Conservation (phyloP, 2,797 vertebrate genomes). For the Heterohyrax brucei region DNA sequence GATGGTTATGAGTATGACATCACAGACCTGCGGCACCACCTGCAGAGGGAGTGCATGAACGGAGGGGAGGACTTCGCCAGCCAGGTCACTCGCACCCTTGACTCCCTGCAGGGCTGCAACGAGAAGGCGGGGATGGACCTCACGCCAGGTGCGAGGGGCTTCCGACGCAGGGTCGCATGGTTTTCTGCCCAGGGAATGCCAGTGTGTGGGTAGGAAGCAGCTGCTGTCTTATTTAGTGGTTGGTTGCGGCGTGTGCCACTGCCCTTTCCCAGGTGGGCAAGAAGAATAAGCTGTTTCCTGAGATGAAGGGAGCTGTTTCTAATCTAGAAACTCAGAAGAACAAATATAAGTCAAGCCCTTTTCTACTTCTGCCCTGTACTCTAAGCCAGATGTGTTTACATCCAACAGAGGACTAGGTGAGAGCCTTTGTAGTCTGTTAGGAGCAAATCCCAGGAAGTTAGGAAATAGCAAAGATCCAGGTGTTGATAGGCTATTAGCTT, state of each 20-base stretch:
- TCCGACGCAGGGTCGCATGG: background rate
- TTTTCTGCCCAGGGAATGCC: background rate
- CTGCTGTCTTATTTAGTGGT: no score
- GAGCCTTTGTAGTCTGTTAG: background rate
- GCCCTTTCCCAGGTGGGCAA: background rate
- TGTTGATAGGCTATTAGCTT: background rate
- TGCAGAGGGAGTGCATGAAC: slow-evolving; percentile 99
- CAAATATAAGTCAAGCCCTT: background rate
- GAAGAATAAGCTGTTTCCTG: background rate
- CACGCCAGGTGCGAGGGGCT: slow-evolving; percentile 93
- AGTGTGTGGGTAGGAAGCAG: background rate
- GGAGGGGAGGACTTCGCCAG: slow-evolving; percentile 98
- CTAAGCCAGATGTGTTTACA: background rate
- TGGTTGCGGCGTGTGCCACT: background rate
- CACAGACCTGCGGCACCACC: slow-evolving; percentile 97
- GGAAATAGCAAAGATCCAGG: background rate
- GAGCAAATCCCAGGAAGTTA: background rate
- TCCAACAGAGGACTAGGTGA: background rate
- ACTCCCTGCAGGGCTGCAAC: slow-evolving; percentile 98
- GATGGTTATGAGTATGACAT: slow-evolving; percentile 99
- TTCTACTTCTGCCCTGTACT: background rate
- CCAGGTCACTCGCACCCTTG: slow-evolving; percentile 97
- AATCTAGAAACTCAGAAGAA: background rate
- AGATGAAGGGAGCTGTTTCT: background rate
- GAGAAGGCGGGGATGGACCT: slow-evolving; percentile 98